phyloP scores from a whole-genome alignment of 1,140 invertebrate genomes.

The Drosophila virilis region DNA sequence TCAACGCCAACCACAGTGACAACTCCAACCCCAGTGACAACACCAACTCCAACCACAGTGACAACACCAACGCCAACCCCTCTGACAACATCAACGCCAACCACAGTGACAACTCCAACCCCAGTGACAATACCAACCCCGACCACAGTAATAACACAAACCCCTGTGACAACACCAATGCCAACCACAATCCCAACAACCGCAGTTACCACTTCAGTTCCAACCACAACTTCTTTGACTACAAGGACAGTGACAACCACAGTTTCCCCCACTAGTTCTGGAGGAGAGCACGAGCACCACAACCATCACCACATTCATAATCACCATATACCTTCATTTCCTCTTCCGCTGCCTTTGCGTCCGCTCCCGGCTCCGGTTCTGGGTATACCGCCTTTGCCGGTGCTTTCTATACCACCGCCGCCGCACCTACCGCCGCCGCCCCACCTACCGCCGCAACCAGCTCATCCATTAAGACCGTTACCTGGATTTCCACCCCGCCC shows the following conservation, averaged over 20 bases:
- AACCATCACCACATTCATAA: conserved; percentile 1
- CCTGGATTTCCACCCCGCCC: conserved; percentile 1
- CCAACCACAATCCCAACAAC: not conserved
- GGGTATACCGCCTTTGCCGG: not conserved
- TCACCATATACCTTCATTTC: conserved; percentile 1
- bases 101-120: not conserved
- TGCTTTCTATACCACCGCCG: not conserved
- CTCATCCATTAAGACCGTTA: too few species aligned
- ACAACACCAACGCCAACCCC: not conserved
- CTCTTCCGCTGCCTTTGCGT: not conserved
- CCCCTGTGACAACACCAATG: not conserved
- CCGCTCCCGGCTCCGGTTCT: too few species aligned
- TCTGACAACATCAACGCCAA: not conserved
- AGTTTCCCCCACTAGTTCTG: too few species aligned
- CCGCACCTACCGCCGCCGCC: not conserved
- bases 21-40: not conserved
- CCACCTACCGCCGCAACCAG: too few species aligned
- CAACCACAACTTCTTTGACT: not conserved
- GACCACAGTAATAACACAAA: not conserved
- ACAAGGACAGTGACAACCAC: not conserved
- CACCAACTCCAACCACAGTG: not conserved
- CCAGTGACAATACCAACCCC: not conserved
- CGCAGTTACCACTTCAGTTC: not conserved
- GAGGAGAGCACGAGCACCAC: not conserved
- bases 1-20: not conserved